Conservation (phyloP, 2,888 invertebrate genomes). For the Coelopa pilipes region DNA sequence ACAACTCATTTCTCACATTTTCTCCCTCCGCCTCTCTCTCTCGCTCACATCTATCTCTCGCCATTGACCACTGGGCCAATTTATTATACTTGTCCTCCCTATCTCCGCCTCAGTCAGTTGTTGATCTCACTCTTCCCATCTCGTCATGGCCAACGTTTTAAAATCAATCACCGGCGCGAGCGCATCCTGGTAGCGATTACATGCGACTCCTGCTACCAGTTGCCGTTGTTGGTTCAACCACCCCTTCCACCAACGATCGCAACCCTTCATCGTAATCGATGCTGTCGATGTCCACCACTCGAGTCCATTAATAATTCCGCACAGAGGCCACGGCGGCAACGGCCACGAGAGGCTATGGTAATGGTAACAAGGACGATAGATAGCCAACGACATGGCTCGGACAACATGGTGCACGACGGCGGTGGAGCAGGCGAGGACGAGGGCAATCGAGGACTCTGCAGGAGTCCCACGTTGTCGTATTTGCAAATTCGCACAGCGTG, state of each 20-base stretch:
- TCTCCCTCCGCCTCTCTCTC: neutral
- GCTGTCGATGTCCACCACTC: slow-evolving; percentile 27
- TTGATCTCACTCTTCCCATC: neutral
- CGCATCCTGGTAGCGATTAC: slow-evolving; percentile 22
- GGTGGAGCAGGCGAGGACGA: neutral
- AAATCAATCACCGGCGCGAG: slow-evolving; percentile 30
- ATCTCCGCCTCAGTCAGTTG: too few species aligned
- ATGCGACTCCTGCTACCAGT: neutral
- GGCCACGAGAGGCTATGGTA: neutral
- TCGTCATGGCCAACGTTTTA: slow-evolving; percentile 29
- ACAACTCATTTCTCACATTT: neutral
- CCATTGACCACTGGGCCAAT: neutral
- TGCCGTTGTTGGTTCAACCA: neutral
- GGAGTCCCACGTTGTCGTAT: slow-evolving; percentile 17
- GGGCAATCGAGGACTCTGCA: neutral
- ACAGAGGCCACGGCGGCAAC: slow-evolving; percentile 2
- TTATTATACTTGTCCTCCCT: neutral
- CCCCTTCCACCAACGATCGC: neutral
- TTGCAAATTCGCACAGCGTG: slow-evolving; percentile 41
- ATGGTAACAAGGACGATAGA: neutral
- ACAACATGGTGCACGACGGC: neutral
- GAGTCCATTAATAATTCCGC: slow-evolving; percentile 43
- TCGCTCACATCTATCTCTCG: neutral
- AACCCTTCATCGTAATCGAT: slow-evolving; percentile 34
- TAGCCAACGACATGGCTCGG: neutral